phyloP scores from a whole-genome alignment of 2,113 vertebrate species.

The Megaleporinus macrocephalus region DNA sequence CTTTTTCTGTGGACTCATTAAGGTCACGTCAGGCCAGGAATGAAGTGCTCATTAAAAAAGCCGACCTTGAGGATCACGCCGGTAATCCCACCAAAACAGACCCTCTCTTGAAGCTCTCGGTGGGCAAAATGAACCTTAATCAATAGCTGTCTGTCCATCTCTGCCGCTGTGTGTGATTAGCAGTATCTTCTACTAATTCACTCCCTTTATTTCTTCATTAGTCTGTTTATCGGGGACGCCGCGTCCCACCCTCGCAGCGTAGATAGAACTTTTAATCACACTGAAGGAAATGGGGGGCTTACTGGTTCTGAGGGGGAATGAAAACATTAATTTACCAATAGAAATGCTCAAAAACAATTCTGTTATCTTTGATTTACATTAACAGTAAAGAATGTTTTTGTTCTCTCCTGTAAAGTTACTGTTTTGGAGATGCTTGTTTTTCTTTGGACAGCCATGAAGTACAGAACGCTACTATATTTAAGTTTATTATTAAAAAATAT shows the following conservation, averaged over 20 bases:
- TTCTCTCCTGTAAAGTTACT: too few species aligned
- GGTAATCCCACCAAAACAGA: not conserved
- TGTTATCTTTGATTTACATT: too few species aligned
- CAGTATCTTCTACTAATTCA: slow-evolving; percentile 1
- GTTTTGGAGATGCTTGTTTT: too few species aligned
- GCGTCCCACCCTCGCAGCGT: not conserved
- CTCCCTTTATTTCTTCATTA: slow-evolving; percentile 1
- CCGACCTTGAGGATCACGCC: not conserved
- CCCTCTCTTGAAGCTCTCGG: not conserved
- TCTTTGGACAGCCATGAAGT: too few species aligned
- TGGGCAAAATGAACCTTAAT: slow-evolving; percentile 6
- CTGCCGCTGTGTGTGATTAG: not conserved
- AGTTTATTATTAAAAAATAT: too few species aligned
- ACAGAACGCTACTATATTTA: too few species aligned
- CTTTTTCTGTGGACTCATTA: not conserved
- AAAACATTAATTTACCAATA: slow-evolving; percentile 54
- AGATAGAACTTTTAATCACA: slow-evolving; percentile 37
- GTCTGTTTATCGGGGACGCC: slow-evolving; percentile 1
- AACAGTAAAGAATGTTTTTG: too few species aligned
- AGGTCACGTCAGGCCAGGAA: not conserved
- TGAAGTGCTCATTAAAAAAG: not conserved
- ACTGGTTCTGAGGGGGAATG: slow-evolving; percentile 32
- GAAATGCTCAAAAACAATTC: too few species aligned
- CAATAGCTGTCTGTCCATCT: slow-evolving; percentile 17
- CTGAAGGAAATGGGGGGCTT: slow-evolving; percentile 6